Evolutionary conservation across 2,797 vertebrate genomes (phyloP).

Genomic region (Tokudaia tokunoshimensis): DNA sequence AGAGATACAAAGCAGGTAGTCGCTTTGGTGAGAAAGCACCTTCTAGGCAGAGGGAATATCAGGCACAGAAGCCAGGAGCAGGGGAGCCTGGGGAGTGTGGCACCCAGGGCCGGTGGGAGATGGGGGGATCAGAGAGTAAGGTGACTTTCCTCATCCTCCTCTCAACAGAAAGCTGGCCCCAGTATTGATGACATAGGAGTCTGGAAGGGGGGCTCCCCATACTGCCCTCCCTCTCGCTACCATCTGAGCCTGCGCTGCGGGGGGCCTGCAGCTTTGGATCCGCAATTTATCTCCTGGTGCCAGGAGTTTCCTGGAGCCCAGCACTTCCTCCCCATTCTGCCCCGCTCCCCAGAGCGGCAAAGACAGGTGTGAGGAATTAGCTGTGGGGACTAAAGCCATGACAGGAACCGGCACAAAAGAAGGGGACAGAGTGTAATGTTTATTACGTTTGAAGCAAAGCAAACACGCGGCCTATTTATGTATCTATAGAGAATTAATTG

Average conservation of each 20-base stretch:
- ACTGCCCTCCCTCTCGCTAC: background rate
- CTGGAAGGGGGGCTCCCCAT: background rate
- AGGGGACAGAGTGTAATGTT: slow-evolving; percentile 88
- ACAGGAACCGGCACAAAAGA: slow-evolving; percentile 87
- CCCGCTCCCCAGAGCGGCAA: slow-evolving; percentile 81
- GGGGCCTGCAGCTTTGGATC: slow-evolving; percentile 77
- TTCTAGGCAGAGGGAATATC: background rate
- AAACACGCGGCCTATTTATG: slow-evolving; percentile 90
- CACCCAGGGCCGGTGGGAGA: background rate
- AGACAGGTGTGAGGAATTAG: slow-evolving; percentile 90
- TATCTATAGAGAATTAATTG: slow-evolving; percentile 90
- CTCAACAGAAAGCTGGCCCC: background rate
- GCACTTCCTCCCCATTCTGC: slow-evolving; percentile 82
- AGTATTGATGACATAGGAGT: background rate
- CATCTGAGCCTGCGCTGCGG: slow-evolving; percentile 50
- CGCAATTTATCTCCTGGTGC: slow-evolving; percentile 83
- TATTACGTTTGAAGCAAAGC: slow-evolving; percentile 89
- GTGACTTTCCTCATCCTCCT: background rate
- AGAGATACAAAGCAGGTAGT: background rate
- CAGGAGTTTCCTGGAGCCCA: slow-evolving; percentile 80
- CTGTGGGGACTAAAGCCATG: slow-evolving; percentile 82
- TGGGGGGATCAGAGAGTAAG: accelerated
- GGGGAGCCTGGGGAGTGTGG: no score
- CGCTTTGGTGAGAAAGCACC: background rate
- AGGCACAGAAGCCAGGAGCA: background rate